A percentile compares a stretch with the other conserved stretches of the same genome.
phyloP scores from a whole-genome alignment of 2,113 vertebrate species.

The Galeopterus variegatus region DNA sequence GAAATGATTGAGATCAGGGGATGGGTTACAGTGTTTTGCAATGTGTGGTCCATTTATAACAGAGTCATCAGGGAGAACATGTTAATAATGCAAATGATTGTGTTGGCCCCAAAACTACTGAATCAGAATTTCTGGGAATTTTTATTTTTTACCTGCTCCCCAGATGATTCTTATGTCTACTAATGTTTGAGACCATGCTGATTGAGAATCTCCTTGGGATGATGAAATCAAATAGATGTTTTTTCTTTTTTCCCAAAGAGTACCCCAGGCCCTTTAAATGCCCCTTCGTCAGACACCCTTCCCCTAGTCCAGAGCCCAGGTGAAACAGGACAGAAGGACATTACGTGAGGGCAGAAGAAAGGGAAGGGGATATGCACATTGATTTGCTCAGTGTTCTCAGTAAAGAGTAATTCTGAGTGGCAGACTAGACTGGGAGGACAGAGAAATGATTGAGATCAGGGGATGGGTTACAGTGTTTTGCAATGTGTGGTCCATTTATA shows the following conservation, averaged over 20 bases:
- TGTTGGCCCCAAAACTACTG: conserved; percentile 52
- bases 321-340: neutral
- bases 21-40: neutral
- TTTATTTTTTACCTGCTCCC: neutral
- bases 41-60: conserved; percentile 42
- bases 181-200: neutral
- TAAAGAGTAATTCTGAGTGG: neutral
- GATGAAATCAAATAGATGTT: conserved; percentile 43
- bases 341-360: neutral
- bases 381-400: neutral
- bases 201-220: neutral
- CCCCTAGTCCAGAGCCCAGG: neutral
- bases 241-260: neutral
- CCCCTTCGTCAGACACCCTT: too few species aligned
- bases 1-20: neutral
- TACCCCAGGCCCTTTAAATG: neutral
- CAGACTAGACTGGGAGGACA: neutral
- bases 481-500: conserved; percentile 40
- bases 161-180: conserved; percentile 37
- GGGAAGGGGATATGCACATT: neutral
- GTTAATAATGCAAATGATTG: conserved; percentile 53
- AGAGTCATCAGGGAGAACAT: neutral
- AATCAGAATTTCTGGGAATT: conserved; percentile 63
- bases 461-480: neutral
- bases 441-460: neutral